Evolutionary conservation across 2,888 invertebrate genomes (phyloP).

Genomic region (Frankliniella fusca): DNA sequence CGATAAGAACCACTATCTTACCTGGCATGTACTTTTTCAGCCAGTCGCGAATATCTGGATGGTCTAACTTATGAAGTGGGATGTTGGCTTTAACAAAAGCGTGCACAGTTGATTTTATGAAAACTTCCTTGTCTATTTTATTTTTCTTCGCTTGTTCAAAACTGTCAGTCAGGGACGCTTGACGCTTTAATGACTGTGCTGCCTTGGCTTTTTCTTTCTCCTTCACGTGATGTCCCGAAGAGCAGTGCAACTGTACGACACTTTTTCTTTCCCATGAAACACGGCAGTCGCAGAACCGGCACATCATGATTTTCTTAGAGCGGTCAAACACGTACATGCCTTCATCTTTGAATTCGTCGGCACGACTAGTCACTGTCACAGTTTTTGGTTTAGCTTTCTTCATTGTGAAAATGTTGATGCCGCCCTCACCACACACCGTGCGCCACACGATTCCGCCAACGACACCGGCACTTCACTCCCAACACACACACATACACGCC

Average conservation of each 20-base stretch:
- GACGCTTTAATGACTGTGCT: background rate
- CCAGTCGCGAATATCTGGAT: slow-evolving; percentile 8
- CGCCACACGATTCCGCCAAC: no score
- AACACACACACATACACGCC: no score
- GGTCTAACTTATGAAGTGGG: slow-evolving; percentile 18
- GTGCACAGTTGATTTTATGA: background rate
- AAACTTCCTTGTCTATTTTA: background rate
- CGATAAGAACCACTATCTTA: no score
- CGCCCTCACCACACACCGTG: no score
- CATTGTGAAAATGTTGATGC: no score
- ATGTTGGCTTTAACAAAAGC: background rate
- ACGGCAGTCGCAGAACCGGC: background rate
- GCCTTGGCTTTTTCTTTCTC: background rate
- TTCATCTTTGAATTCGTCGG: background rate
- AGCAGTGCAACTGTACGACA: background rate
- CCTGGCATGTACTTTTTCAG: background rate
- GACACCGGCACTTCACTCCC: no score
- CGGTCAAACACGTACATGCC: slow-evolving; percentile 9
- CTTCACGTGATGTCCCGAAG: background rate
- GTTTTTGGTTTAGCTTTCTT: background rate
- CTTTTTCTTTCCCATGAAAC: background rate
- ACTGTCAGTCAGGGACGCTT: background rate
- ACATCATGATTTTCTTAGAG: background rate
- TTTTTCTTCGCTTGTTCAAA: background rate
- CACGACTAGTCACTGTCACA: background rate